Evolutionary conservation across 1,140 invertebrate species (phyloP).

Genomic region (Anastrepha obliqua): DNA sequence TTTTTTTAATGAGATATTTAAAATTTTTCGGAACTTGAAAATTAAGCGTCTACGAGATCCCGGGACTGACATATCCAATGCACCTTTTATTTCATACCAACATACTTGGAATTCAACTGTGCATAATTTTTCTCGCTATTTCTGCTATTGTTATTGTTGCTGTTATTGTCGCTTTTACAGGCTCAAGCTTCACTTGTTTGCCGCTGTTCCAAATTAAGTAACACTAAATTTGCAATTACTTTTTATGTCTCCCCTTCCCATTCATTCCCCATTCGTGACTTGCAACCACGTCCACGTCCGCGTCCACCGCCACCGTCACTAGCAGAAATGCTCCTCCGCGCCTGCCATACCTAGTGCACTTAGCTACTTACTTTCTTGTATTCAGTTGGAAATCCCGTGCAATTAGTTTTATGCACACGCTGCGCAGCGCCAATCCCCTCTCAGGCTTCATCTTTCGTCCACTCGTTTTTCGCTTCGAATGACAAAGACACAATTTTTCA

Average conservation of each 20-base stretch:
- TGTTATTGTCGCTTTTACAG: not conserved
- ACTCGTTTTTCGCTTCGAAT: not conserved
- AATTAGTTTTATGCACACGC: slow-evolving; percentile 21
- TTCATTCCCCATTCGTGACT: not conserved
- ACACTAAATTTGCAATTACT: slow-evolving; percentile 29
- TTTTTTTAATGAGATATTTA: too few species aligned
- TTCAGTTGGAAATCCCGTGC: slow-evolving; percentile 9
- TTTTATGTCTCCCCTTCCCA: not conserved
- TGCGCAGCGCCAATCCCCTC: not conserved
- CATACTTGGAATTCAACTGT: not conserved
- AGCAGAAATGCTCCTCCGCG: too few species aligned
- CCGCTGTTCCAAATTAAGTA: not conserved
- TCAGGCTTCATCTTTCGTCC: not conserved
- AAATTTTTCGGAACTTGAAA: too few species aligned
- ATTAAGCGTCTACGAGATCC: too few species aligned
- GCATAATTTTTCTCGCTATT: not conserved
- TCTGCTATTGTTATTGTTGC: not conserved
- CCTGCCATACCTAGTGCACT: too few species aligned
- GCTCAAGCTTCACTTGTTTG: not conserved
- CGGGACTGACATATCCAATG: too few species aligned
- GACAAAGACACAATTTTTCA: slow-evolving; percentile 32
- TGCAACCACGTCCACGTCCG: not conserved
- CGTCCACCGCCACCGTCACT: too few species aligned
- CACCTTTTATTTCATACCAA: too few species aligned
- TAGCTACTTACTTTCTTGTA: not conserved